phyloP scores from a whole-genome alignment of 2,797 vertebrate genomes.

The Malacoctenus gilli region DNA sequence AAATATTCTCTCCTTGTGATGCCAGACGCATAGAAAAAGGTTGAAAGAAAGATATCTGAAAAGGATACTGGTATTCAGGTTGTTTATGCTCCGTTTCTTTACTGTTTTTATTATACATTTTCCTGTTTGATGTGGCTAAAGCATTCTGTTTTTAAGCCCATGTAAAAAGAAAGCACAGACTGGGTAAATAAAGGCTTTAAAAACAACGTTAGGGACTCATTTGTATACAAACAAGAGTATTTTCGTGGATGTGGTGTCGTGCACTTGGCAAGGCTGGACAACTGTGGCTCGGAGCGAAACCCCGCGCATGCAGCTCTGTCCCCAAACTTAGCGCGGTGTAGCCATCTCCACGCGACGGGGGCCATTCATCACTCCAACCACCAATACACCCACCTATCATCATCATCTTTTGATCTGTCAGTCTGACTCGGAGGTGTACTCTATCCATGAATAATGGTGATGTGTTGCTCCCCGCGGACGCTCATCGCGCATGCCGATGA shows the following conservation, averaged over 20 bases:
- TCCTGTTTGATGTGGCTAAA: too few relatives aligned
- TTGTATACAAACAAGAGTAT: neutral
- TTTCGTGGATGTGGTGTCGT: neutral
- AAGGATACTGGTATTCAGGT: neutral
- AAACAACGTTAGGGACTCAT: slow-evolving; percentile 24
- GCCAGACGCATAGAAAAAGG: neutral
- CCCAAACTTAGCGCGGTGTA: slow-evolving; percentile 45
- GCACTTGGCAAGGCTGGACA: neutral
- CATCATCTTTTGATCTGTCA: slow-evolving; percentile 74
- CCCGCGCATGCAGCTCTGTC: slow-evolving; percentile 16
- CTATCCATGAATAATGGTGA: slow-evolving; percentile 74
- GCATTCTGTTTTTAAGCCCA: too few relatives aligned
- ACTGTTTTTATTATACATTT: too few relatives aligned
- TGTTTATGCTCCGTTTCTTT: neutral
- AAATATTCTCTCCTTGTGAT: slow-evolving; percentile 1
- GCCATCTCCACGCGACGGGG: slow-evolving; percentile 46
- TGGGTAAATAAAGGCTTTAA: too few relatives aligned
- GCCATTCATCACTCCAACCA: slow-evolving; percentile 62
- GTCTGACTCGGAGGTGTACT: slow-evolving; percentile 65
- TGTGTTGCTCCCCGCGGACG: slow-evolving; percentile 61
- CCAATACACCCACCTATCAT: slow-evolving; percentile 60
- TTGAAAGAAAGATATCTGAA: neutral
- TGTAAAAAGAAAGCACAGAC: too few relatives aligned
- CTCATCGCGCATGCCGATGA: slow-evolving; percentile 68
- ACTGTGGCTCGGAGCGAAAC: slow-evolving; percentile 7